Conservation (phyloP, 1,140 invertebrate species). For the Hypsibius dujardini region DNA sequence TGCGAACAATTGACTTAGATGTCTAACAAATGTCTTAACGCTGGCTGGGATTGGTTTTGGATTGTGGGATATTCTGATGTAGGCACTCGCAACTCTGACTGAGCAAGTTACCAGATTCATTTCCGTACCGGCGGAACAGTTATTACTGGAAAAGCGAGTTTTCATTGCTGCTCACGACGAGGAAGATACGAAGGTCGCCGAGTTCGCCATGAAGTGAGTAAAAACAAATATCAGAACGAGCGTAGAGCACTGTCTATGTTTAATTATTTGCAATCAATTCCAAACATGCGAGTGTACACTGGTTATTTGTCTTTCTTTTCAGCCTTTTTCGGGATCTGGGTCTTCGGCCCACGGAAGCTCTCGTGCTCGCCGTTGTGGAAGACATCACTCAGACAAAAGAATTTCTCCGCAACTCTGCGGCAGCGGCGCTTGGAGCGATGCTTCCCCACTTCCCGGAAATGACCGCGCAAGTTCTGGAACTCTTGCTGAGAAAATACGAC, state of each 20-base stretch:
- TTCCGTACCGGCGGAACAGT: not conserved
- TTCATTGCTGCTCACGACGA: slow-evolving; percentile 4
- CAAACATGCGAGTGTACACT: not conserved
- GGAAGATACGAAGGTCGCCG: slow-evolving; percentile 4
- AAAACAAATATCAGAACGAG: too few species aligned
- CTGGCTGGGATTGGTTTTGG: not conserved
- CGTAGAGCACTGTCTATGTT: not conserved
- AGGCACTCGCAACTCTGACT: not conserved
- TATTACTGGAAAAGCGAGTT: not conserved
- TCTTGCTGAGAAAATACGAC: slow-evolving; percentile 53
- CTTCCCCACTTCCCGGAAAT: slow-evolving; percentile 40
- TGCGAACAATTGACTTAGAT: not conserved
- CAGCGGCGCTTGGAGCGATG: slow-evolving; percentile 51
- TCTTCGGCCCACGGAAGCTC: slow-evolving; percentile 40
- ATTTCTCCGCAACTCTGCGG: slow-evolving; percentile 55
- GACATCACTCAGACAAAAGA: slow-evolving; percentile 61
- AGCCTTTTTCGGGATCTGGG: slow-evolving; percentile 46
- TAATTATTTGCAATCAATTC: too few species aligned
- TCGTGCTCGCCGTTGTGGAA: slow-evolving; percentile 38
- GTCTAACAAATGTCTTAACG: too few species aligned
- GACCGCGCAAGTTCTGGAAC: slow-evolving; percentile 42
- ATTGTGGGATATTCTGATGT: slow-evolving; percentile 1
- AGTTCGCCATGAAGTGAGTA: not conserved
- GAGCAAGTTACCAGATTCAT: not conserved
- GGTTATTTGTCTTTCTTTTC: slow-evolving; percentile 14